These are phyloP conservation scores for Bombyx mandarina DNA, from an alignment of 1,140 invertebrate species.

Conservation along the genomic window DNA sequence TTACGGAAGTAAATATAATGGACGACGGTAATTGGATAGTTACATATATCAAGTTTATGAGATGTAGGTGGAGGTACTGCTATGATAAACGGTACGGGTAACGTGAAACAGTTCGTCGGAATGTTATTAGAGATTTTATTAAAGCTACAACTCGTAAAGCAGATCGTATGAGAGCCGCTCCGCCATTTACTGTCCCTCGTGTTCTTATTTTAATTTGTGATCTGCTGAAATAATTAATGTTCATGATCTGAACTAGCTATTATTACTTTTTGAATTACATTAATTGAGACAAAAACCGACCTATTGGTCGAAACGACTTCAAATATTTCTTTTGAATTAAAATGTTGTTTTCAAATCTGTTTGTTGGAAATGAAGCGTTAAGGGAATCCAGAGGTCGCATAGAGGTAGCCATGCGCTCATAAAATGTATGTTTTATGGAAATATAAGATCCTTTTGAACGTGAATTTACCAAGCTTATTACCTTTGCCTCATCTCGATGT, in stretches of 20 bases:
- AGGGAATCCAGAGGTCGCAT: constrained; percentile 3
- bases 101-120: constrained; percentile 34
- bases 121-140: constrained; percentile 40
- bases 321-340: too few relatives aligned
- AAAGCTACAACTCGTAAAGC: constrained; percentile 45
- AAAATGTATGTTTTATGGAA: constrained; percentile 44
- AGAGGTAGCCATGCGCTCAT: constrained; percentile 32
- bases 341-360: too few relatives aligned
- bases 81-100: constrained; percentile 40
- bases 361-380: too few relatives aligned
- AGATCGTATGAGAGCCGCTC: constrained; percentile 30
- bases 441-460: constrained; percentile 40
- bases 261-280: too few relatives aligned
- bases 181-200: constrained; percentile 19
- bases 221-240: constrained; percentile 15
- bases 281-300: too few relatives aligned
- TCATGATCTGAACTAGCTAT: background rate
- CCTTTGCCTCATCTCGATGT: constrained; percentile 19
- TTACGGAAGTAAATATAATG: constrained; percentile 43
- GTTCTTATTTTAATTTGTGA: constrained; percentile 25
- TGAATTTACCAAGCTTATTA: constrained; percentile 16
- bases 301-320: too few relatives aligned
- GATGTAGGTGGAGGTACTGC: constrained; percentile 28
- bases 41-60: constrained; percentile 47
- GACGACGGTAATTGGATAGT: constrained; percentile 49